Evolutionary conservation across 2,113 vertebrate genomes (phyloP), one percentile per base, ranked within the genome.

Genomic region (Gracilinanus agilis): DNA sequence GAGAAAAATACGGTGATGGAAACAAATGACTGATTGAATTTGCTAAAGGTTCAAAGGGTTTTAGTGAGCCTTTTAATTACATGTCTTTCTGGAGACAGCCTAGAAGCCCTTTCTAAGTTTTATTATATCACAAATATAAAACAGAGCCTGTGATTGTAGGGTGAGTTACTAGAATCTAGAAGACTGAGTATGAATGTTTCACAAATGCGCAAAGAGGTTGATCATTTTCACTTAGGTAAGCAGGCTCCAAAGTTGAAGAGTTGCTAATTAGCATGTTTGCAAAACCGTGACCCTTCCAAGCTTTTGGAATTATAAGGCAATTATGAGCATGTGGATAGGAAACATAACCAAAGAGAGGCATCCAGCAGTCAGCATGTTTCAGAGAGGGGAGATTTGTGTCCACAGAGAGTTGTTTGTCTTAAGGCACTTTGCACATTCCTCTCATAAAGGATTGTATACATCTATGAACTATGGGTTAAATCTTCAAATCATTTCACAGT

Each of bases 1-100:
- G 96, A 98, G 97, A 97, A 98, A 98, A 98, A 97, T 95, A 94
- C 96, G 93, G 97, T 98, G 95, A 97, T 97, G 96, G 96, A 98
- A 98, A 98, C 88, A 29, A 97, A 98, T 98, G 96, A 96, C 97
- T 97, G 98, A 98, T 98, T 97, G 98, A 95, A 98, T 97, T 98
- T 98, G 98, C 98, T 95, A 98, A 98, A 98, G 97, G 97, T 98
- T 98, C 97, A 98, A 98, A 96, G 98, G 93, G 93, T 95, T 98
- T 98, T 98, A 96, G 93, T 93, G 98, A 97, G 92, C 34, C 96
- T 97, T 94, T 98, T 98, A 98, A 98, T 98, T 98, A 97, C 98
- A 96, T 97, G 98, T 97, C 96, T 98, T 98, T 97, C 97, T 91
- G 98, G 97, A 97, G 96, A 95, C 93, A 94, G 34, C 94, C 95